Conservation (phyloP, 2,113 vertebrate genomes). For the Ibidorhyncha struthersii region DNA sequence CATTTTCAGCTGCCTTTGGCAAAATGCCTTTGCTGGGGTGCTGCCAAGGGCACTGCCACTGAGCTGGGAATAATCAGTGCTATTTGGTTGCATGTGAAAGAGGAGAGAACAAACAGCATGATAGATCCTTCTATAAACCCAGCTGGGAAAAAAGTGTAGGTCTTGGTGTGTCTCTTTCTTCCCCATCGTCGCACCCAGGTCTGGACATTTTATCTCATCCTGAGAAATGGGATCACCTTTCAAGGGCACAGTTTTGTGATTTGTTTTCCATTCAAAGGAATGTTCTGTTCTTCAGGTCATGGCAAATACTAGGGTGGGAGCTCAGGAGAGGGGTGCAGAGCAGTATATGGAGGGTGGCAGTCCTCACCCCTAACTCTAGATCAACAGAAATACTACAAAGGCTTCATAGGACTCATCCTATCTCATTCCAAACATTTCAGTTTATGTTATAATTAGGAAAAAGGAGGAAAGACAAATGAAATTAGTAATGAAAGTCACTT, state of each 20-base stretch:
- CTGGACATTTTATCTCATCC: neutral
- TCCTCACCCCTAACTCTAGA: neutral
- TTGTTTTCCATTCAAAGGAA: neutral
- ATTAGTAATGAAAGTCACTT: fast-evolving
- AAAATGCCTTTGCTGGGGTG: neutral
- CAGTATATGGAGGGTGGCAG: neutral
- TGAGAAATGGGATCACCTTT: neutral
- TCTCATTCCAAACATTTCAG: neutral
- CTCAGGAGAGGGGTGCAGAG: neutral
- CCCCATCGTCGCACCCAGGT: fast-evolving
- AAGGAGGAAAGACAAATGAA: neutral
- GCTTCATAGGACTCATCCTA: neutral
- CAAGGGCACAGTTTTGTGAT: neutral
- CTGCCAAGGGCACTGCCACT: neutral
- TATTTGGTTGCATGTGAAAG: fast-evolving
- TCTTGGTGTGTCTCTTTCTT: neutral
- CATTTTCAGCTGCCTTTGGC: neutral
- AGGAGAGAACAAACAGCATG: neutral
- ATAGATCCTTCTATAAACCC: neutral
- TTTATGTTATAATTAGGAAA: neutral
- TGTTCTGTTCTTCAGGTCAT: neutral
- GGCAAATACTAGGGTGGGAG: neutral
- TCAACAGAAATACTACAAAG: neutral
- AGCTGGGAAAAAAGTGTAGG: neutral
- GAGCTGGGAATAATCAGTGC: neutral